Percentiles rank a stretch among this genome's conserved stretches.
These are phyloP conservation scores for Ostrea edulis DNA, from an alignment of 1,140 invertebrate genomes.

Conservation along the genomic window DNA sequence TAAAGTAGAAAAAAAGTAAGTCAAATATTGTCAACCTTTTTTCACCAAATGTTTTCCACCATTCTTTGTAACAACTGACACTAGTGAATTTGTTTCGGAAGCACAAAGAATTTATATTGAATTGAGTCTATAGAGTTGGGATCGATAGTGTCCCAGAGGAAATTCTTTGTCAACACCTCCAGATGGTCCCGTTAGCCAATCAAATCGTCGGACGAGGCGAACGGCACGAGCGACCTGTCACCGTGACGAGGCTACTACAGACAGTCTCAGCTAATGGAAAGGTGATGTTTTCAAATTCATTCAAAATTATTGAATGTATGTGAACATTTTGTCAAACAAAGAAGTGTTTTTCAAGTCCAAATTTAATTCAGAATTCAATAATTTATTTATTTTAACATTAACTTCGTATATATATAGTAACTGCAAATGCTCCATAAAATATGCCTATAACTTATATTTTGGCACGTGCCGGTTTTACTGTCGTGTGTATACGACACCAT, in stretches of 20 bases:
- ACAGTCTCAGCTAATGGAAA: neutral
- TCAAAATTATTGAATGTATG: neutral
- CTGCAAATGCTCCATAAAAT: too few species aligned
- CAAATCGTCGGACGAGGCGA: conserved; percentile 36
- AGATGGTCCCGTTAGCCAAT: conserved; percentile 53
- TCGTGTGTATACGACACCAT: neutral
- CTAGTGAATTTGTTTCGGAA: conserved; percentile 38
- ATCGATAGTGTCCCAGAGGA: conserved; percentile 33
- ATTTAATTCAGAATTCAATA: too few species aligned
- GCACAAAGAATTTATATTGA: conserved; percentile 39
- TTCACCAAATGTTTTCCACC: conserved; percentile 14
- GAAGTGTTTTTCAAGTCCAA: neutral
- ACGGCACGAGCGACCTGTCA: conserved; percentile 48
- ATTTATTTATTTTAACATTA: too few species aligned
- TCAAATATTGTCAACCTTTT: neutral
- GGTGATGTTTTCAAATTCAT: neutral
- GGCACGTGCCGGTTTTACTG: conserved; percentile 16
- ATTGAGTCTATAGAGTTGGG: neutral
- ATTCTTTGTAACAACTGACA: conserved; percentile 34
- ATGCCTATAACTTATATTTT: too few species aligned
- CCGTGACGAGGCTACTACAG: conserved; percentile 5
- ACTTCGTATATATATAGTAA: too few species aligned
- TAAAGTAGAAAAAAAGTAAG: conserved; percentile 6
- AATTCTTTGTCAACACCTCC: conserved; percentile 53
- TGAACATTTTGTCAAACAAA: neutral